Evolutionary conservation across 2,113 vertebrate species (phyloP).

Genomic region (Sinocyclocheilus grahami): DNA sequence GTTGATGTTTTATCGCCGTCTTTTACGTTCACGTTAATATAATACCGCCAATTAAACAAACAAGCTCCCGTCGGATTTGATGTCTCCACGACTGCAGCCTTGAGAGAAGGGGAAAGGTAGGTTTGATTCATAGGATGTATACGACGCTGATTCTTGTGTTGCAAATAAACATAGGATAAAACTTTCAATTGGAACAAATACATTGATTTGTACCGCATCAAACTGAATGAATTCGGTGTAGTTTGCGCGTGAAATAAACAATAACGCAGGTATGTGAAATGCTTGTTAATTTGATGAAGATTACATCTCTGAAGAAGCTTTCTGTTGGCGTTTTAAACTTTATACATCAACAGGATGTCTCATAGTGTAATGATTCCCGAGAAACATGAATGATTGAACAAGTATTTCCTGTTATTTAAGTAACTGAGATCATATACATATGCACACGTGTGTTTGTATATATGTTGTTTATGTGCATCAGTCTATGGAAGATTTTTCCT

Average conservation of each 20-base stretch:
- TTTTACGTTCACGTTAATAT: background rate
- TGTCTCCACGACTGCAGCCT: background rate
- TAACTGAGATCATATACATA: background rate
- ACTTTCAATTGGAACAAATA: background rate
- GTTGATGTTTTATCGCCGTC: background rate
- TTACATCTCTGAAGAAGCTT: background rate
- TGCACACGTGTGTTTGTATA: too few species aligned
- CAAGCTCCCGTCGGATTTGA: background rate
- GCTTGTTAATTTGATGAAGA: background rate
- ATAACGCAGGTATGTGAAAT: background rate
- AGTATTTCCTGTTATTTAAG: background rate
- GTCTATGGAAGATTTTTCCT: too few species aligned
- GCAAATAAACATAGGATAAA: background rate
- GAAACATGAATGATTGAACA: background rate
- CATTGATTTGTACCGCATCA: background rate
- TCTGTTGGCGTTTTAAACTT: background rate
- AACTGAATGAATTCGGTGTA: background rate
- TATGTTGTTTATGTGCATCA: too few species aligned
- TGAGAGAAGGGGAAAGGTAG: background rate
- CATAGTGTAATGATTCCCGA: background rate
- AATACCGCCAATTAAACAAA: background rate
- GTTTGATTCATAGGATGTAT: slow-evolving; percentile 2
- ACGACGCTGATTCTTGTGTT: background rate
- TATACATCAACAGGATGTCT: background rate
- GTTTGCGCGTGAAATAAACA: background rate